Evolutionary conservation across 2,888 invertebrate species (phyloP).

Genomic region (Scaptomyza parva): DNA sequence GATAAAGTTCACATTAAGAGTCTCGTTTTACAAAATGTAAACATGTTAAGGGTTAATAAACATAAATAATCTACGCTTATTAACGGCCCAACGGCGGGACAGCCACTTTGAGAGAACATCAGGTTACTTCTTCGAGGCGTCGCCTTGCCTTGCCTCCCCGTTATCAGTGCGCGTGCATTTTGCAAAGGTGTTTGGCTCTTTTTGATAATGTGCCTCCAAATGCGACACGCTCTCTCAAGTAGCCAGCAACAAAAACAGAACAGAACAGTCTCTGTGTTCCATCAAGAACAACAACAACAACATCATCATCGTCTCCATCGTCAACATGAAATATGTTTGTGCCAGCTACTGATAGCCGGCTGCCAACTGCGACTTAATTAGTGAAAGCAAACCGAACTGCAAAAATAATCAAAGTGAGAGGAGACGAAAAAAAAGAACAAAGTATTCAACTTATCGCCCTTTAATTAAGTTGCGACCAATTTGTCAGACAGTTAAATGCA

Average conservation of each 20-base stretch:
- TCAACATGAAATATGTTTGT: conserved; percentile 72
- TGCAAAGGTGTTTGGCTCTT: conserved; percentile 82
- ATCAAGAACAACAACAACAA: too few relatives aligned
- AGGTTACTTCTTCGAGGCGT: conserved; percentile 25
- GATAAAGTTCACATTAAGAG: conserved; percentile 84
- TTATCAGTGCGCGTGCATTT: conserved; percentile 82
- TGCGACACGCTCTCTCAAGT: conserved; percentile 49
- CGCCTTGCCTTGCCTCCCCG: conserved; percentile 29
- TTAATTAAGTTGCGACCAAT: conserved; percentile 79
- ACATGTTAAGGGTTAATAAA: conserved; percentile 84
- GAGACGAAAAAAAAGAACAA: background rate
- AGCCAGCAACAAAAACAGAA: conserved; percentile 23
- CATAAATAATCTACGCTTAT: conserved; percentile 84
- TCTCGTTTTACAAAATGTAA: conserved; percentile 85
- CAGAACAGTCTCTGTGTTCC: background rate
- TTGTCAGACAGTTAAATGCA: conserved; percentile 76
- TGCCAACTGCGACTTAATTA: conserved; percentile 72
- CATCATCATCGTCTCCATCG: conserved; percentile 7
- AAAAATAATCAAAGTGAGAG: background rate
- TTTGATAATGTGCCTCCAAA: conserved; percentile 57
- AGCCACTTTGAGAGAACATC: conserved; percentile 40
- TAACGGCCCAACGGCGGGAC: conserved; percentile 62
- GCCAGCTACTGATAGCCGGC: conserved; percentile 62
- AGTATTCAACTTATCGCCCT: conserved; percentile 62
- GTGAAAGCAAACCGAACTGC: conserved; percentile 35